A percentile compares a stretch with the other conserved stretches of the same genome.
These are phyloP conservation scores for Xanthorhoe spadicearia DNA, from an alignment of 2,888 invertebrate genomes.

Conservation along the genomic window DNA sequence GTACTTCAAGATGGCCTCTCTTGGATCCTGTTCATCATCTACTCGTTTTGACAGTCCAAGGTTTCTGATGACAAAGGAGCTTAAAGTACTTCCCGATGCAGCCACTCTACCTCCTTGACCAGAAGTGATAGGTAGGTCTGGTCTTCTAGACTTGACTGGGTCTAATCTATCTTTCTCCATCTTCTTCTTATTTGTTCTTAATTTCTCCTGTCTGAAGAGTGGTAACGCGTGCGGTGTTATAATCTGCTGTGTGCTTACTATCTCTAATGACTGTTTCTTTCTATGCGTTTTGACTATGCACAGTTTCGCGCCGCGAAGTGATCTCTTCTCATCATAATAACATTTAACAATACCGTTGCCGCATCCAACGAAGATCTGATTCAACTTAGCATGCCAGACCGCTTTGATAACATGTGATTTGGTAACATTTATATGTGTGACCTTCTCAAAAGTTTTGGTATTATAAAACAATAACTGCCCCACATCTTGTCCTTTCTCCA, in stretches of 20 bases:
- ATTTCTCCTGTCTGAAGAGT: slow-evolving; percentile 95
- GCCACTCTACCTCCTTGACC: slow-evolving; percentile 97
- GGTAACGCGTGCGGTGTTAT: slow-evolving; percentile 98
- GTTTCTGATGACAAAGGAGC: slow-evolving; percentile 98
- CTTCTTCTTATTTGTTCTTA: slow-evolving; percentile 94
- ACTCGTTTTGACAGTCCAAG: slow-evolving; percentile 96
- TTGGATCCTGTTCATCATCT: slow-evolving; percentile 96
- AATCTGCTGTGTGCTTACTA: slow-evolving; percentile 95
- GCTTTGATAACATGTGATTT: slow-evolving; percentile 94
- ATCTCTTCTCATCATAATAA: slow-evolving; percentile 94
- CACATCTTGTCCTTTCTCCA: slow-evolving; percentile 86
- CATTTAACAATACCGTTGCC: slow-evolving; percentile 96
- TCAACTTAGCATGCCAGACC: slow-evolving; percentile 98
- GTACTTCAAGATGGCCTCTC: slow-evolving; percentile 96
- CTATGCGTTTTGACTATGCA: slow-evolving; percentile 93
- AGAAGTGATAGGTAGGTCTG: slow-evolving; percentile 94
- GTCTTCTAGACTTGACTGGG: slow-evolving; percentile 92
- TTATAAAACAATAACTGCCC: slow-evolving; percentile 93
- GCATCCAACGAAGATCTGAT: slow-evolving; percentile 97
- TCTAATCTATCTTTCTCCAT: slow-evolving; percentile 96
- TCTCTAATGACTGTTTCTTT: slow-evolving; percentile 92
- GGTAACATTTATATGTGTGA: slow-evolving; percentile 90
- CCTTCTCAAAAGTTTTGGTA: slow-evolving; percentile 89
- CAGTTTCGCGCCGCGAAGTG: slow-evolving; percentile 95
- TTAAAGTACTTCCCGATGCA: slow-evolving; percentile 97